Conservation (phyloP, 1,140 invertebrate species). For the Drosophila ananassae region DNA sequence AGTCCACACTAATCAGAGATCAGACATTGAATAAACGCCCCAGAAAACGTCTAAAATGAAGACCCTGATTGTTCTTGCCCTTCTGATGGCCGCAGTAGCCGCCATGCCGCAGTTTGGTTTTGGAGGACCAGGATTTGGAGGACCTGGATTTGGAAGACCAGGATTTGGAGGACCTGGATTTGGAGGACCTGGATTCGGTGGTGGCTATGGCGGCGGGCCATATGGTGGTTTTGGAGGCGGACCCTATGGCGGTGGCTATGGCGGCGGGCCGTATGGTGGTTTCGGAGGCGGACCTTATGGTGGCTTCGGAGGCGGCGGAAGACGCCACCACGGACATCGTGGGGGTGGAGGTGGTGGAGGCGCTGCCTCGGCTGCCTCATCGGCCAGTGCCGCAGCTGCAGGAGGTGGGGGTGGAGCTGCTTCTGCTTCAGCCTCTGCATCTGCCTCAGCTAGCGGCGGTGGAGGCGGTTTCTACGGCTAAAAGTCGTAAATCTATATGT, state of each 20-base stretch:
- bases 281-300: conserved; percentile 14
- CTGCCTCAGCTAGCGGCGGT: conserved; percentile 10
- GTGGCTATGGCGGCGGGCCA: conserved; percentile 12
- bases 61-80: conserved; percentile 55
- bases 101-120: conserved; percentile 54
- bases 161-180: conserved; percentile 41
- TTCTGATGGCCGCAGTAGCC: conserved; percentile 44
- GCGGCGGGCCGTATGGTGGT: conserved; percentile 11
- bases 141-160: conserved; percentile 43
- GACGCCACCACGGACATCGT: conserved; percentile 16
- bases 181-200: conserved; percentile 17
- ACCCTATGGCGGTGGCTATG: conserved; percentile 27
- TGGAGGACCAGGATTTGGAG: conserved; percentile 27
- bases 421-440: conserved; percentile 26
- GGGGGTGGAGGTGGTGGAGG: conserved; percentile 31
- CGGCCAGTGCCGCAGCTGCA: neutral
- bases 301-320: conserved; percentile 6
- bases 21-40: conserved; percentile 10
- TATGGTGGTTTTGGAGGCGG: conserved; percentile 15
- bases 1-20: conserved; percentile 21
- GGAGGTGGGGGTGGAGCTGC: conserved; percentile 38
- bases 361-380: conserved; percentile 22
- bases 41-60: conserved; percentile 50
- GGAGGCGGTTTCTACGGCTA: conserved; percentile 31
- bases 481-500: neutral